Conservation (phyloP, 2,888 invertebrate species). For the Meteorus colon region DNA sequence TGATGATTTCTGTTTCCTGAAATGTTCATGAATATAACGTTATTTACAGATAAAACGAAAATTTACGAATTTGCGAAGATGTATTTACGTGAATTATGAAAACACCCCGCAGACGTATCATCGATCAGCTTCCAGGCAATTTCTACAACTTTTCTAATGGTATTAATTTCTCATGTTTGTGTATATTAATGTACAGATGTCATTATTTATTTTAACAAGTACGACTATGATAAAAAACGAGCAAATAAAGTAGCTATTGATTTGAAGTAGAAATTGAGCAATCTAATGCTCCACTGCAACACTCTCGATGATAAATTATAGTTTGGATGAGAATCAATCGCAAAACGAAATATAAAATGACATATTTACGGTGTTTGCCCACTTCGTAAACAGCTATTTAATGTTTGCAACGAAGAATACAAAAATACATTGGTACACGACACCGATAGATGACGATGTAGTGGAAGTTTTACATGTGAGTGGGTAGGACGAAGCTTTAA, state of each 20-base stretch:
- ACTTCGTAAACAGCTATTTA: slow-evolving; percentile 17
- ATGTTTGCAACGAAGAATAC: slow-evolving; percentile 29
- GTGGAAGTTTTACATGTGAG: slow-evolving; percentile 31
- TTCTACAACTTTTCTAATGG: not conserved
- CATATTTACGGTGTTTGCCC: slow-evolving; percentile 16
- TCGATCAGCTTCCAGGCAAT: not conserved
- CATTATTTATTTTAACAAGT: not conserved
- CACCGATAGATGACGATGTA: slow-evolving; percentile 33
- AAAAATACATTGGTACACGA: slow-evolving; percentile 35
- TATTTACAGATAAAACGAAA: slow-evolving; percentile 78
- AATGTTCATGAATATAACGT: slow-evolving; percentile 38
- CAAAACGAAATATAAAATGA: slow-evolving; percentile 11
- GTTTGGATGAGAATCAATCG: slow-evolving; percentile 14
- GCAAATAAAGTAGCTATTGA: not conserved
- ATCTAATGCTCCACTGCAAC: not conserved
- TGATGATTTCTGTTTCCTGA: not conserved
- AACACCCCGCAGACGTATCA: not conserved
- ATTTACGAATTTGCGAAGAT: slow-evolving; percentile 76
- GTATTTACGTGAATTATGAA: slow-evolving; percentile 18
- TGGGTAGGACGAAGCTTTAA: slow-evolving; percentile 3
- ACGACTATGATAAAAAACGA: not conserved
- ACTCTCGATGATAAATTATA: slow-evolving; percentile 1
- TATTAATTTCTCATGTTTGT: not conserved
- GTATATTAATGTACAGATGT: not conserved
- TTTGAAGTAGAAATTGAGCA: slow-evolving; percentile 2